phyloP scores from a whole-genome alignment of 2,797 vertebrate species.

The Lutra lutra region DNA sequence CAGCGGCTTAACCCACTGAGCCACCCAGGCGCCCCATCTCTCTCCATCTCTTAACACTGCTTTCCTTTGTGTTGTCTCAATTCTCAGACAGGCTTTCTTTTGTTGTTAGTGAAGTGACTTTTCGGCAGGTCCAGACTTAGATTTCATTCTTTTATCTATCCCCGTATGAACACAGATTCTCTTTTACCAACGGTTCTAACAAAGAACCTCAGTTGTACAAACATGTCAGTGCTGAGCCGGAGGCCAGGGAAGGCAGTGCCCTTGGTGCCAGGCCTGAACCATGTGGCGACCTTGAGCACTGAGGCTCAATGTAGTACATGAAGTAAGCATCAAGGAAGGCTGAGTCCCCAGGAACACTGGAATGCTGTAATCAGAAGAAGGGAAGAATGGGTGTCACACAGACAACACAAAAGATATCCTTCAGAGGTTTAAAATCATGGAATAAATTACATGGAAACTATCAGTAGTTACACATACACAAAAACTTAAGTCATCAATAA shows the following conservation, averaged over 20 bases:
- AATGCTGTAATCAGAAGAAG: not conserved
- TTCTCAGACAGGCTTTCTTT: not conserved
- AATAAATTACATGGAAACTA: not conserved
- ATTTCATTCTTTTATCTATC: not conserved
- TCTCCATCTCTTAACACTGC: not conserved
- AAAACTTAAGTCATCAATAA: conserved; percentile 1
- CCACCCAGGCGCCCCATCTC: no score
- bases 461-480: not conserved
- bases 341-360: not conserved
- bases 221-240: not conserved
- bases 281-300: rapidly evolving
- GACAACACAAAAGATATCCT: not conserved
- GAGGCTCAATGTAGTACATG: not conserved
- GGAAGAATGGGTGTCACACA: not conserved
- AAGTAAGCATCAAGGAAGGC: not conserved
- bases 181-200: not conserved
- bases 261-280: not conserved
- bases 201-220: not conserved
- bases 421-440: not conserved
- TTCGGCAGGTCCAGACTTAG: not conserved
- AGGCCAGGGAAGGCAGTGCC: not conserved
- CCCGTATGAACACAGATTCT: not conserved
- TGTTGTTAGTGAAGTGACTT: not conserved
- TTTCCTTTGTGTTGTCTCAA: not conserved
- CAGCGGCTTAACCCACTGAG: no score